A percentile compares a stretch with the other conserved stretches of the same genome.
These are phyloP conservation scores for Python bivittatus DNA, from an alignment of 2,113 vertebrate species.

Conservation along the genomic window DNA sequence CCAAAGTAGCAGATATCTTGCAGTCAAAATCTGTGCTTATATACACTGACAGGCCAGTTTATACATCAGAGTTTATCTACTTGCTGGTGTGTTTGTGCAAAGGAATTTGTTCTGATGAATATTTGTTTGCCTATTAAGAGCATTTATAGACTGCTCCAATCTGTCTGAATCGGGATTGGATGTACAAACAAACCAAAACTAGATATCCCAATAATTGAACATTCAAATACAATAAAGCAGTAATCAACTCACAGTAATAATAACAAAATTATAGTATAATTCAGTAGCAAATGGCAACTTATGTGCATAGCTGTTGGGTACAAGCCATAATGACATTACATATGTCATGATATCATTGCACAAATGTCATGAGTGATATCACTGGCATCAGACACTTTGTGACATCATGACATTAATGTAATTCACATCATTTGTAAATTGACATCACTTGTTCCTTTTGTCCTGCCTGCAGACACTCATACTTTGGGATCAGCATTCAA, in stretches of 20 bases:
- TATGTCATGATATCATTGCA: neutral
- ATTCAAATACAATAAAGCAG: neutral
- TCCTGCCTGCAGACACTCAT: neutral
- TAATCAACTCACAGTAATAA: neutral
- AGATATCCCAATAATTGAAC: neutral
- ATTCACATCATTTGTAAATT: neutral
- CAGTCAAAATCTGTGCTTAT: neutral
- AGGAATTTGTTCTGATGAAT: neutral
- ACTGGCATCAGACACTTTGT: neutral
- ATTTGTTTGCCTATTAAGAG: neutral
- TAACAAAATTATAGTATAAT: neutral
- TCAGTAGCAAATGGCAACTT: neutral
- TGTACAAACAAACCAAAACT: neutral
- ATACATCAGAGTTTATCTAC: accelerated
- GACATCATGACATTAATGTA: neutral
- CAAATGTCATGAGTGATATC: neutral
- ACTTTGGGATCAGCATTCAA: neutral
- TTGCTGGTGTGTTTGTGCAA: neutral
- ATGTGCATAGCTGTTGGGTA: neutral
- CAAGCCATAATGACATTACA: neutral
- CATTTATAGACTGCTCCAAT: neutral
- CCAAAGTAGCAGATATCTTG: neutral
- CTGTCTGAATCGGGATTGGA: neutral
- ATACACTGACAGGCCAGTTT: neutral
- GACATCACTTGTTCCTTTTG: neutral